Evolutionary conservation across 2,797 vertebrate species (phyloP).

Genomic region (Gadopsis marmoratus): DNA sequence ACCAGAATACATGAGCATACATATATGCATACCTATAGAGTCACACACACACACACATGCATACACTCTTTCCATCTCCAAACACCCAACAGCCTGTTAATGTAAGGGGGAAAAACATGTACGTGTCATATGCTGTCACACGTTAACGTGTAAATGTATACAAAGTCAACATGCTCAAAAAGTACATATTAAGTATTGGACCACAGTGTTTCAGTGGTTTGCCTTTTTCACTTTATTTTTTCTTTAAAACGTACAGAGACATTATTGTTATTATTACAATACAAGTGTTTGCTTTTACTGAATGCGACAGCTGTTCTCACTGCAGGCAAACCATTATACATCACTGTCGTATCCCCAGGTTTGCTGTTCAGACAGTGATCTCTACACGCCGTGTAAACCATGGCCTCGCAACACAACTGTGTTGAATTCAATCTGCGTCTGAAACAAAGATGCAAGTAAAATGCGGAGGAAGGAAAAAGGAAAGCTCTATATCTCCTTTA

Average conservation of each 20-base stretch:
- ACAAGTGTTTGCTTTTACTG: constrained; percentile 38
- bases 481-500: constrained; percentile 6
- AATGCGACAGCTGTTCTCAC: constrained; percentile 35
- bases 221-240: neutral
- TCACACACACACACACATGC: neutral
- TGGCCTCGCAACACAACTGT: constrained; percentile 10
- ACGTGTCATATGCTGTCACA: neutral
- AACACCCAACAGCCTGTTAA: neutral
- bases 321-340: constrained; percentile 34
- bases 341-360: constrained; percentile 30
- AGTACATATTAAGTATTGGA: neutral
- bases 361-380: constrained; percentile 31
- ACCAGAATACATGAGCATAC: neutral
- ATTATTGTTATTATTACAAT: constrained; percentile 19
- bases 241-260: neutral
- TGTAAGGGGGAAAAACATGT: neutral
- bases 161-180: constrained; percentile 13
- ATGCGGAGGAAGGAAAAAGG: neutral
- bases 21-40: constrained; percentile 6
- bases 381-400: constrained; percentile 24
- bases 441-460: constrained; percentile 19
- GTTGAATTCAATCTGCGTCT: constrained; percentile 34
- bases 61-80: neutral
- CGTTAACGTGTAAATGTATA: constrained; percentile 7
- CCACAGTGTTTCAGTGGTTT: neutral